Conservation (phyloP, 2,888 invertebrate species). For the Agonopterix arenella region DNA sequence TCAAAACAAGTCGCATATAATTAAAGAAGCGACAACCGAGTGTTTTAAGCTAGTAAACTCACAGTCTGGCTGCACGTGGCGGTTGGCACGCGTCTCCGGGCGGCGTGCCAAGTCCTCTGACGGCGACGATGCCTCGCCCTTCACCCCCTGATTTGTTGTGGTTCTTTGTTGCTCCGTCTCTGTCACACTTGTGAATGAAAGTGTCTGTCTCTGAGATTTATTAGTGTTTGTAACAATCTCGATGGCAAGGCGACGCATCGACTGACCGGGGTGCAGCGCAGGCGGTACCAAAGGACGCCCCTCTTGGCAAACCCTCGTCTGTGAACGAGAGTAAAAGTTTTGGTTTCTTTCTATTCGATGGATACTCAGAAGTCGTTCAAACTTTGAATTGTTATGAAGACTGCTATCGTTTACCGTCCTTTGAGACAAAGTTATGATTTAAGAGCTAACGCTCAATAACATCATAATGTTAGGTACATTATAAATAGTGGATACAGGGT, state of each 20-base stretch:
- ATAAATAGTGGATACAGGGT: too few relatives aligned
- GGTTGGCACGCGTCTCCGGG: slow-evolving; percentile 39
- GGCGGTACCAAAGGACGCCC: not conserved
- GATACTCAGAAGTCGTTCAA: not conserved
- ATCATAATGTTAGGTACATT: too few relatives aligned
- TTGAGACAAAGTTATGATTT: too few relatives aligned
- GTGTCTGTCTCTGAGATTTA: slow-evolving; percentile 13
- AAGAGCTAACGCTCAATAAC: too few relatives aligned
- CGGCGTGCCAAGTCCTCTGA: slow-evolving; percentile 45
- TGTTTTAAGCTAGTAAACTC: too few relatives aligned
- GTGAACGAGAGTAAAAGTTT: slow-evolving; percentile 34
- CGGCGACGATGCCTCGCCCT: slow-evolving; percentile 28
- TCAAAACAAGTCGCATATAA: too few relatives aligned
- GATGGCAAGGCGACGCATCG: slow-evolving; percentile 24
- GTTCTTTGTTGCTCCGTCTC: slow-evolving; percentile 18
- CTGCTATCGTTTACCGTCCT: too few relatives aligned
- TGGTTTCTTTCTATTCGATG: not conserved
- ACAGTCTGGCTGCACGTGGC: slow-evolving; percentile 41
- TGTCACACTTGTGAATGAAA: slow-evolving; percentile 12
- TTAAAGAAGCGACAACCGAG: too few relatives aligned
- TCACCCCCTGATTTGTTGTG: slow-evolving; percentile 15
- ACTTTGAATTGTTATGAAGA: too few relatives aligned
- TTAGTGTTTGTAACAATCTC: slow-evolving; percentile 18
- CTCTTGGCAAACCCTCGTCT: slow-evolving; percentile 1
- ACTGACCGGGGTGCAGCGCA: slow-evolving; percentile 10